Base-by-base conservation (phyloP, 2,113 vertebrate species). In the Strigops habroptila region DNA sequence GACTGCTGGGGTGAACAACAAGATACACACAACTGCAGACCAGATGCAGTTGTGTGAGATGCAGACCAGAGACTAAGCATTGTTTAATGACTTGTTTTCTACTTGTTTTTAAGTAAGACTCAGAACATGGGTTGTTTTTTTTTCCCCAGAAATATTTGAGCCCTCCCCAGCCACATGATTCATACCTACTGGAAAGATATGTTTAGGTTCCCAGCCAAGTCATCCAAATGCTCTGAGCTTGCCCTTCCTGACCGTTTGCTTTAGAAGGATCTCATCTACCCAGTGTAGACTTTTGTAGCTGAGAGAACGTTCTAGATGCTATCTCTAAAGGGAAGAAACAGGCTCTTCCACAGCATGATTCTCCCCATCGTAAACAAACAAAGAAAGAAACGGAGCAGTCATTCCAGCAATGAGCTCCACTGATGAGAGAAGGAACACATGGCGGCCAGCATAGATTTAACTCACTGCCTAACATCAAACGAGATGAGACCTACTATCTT, bases 331-430 rank as follows among this genome's bases (percentile, higher is more conserved):
- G 63, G 90, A 62, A 83, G 60, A 91, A 94, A 55, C 43, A 75
- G 39, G 9, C 60, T 63, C 46, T 84, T 91, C 49, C 55, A 74
- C 53, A 82, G 31, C 1, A 2, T 35, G 60, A 74, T 18, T 93
- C 18, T 84, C 13, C 37, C 44, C 51, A 44, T 71, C 28, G 51
- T 71, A 82, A 90, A 77, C 31, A 85, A 87, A 9, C 24, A 48
- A 83, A 35, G 62, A 87, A 94, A 59, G 21, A 57, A 65, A 52
- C 48, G 84, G 9, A 65, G 19, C n/a, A 68, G 43, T 64, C 0
- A 0, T 63, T 84, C 39, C 84, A 82, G 1, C 27, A 59, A 57
- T 0, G 0, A 27, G 30, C 21, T 82, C 33, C 18, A 5, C 31
- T 64, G 81, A 43, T 0, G 2, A 78, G 43, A 82, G 30, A 82